These are phyloP conservation scores for Dimorphilus gyrociliatus DNA, from an alignment of 2,888 invertebrate genomes.

Conservation along the genomic window DNA sequence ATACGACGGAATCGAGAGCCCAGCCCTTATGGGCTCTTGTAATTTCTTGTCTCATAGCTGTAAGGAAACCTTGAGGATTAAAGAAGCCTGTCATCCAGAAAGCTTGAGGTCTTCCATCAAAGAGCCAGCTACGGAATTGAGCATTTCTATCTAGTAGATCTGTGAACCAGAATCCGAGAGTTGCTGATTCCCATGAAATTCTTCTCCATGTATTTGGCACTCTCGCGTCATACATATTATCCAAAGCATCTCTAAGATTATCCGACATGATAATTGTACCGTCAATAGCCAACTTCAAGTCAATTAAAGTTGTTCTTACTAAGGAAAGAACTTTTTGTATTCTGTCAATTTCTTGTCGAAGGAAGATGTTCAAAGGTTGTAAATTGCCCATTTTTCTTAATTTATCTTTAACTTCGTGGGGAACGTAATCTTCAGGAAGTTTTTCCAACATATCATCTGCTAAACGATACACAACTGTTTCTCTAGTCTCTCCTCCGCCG, in stretches of 20 bases:
- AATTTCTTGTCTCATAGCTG: slow-evolving; percentile 39
- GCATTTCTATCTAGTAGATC: slow-evolving; percentile 76
- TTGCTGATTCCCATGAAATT: slow-evolving; percentile 94
- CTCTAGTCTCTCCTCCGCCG: slow-evolving; percentile 77
- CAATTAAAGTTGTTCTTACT: slow-evolving; percentile 62
- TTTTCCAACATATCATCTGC: slow-evolving; percentile 82
- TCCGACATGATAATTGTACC: slow-evolving; percentile 95
- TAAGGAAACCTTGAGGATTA: slow-evolving; percentile 55
- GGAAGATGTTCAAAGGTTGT: slow-evolving; percentile 86
- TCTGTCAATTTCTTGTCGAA: slow-evolving; percentile 55
- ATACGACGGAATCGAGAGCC: slow-evolving; percentile 36
- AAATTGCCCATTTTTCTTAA: slow-evolving; percentile 76
- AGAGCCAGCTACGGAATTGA: slow-evolving; percentile 68
- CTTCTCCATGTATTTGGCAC: slow-evolving; percentile 82
- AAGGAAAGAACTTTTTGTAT: slow-evolving; percentile 67
- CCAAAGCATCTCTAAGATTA: slow-evolving; percentile 64
- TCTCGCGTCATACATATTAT: slow-evolving; percentile 89
- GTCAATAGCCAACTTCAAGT: slow-evolving; percentile 83
- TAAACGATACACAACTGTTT: slow-evolving; percentile 72
- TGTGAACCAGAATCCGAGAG: slow-evolving; percentile 96
- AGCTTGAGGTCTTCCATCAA: slow-evolving; percentile 58
- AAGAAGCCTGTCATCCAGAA: slow-evolving; percentile 99
- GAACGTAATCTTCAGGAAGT: slow-evolving; percentile 66
- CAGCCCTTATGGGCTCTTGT: slow-evolving; percentile 39
- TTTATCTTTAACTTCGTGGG: slow-evolving; percentile 68